A percentile compares a stretch with the other conserved stretches of the same genome.
Conservation (phyloP, 1,140 invertebrate species). For the Trachymyrmex septentrionalis region DNA sequence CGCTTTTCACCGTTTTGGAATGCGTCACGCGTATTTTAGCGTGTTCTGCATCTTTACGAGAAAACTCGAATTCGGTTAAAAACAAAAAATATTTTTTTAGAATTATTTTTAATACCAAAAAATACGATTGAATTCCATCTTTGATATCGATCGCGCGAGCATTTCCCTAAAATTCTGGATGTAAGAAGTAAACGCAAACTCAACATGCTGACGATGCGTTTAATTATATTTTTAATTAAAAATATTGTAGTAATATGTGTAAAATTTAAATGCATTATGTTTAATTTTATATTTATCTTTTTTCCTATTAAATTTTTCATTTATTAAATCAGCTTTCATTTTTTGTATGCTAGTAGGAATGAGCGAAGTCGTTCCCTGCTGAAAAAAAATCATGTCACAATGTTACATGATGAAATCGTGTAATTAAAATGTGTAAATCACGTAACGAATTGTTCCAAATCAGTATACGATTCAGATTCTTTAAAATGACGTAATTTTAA, state of each 20-base stretch:
- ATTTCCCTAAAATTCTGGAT: background rate
- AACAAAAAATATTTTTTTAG: background rate
- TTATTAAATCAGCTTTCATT: background rate
- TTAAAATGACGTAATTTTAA: no score
- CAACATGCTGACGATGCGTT: background rate
- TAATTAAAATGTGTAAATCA: no score
- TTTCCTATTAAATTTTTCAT: no score
- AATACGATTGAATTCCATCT: background rate
- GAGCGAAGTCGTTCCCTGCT: background rate
- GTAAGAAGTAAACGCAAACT: background rate
- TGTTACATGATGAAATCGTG: no score
- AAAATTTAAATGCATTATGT: background rate
- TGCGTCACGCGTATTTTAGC: background rate
- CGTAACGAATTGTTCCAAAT: no score
- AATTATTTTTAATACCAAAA: conserved; percentile 3
- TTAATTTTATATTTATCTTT: no score
- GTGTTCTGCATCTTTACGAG: background rate
- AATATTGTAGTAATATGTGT: background rate
- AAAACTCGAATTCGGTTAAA: background rate
- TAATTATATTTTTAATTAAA: conserved; percentile 13
- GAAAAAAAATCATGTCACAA: no score
- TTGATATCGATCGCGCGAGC: background rate
- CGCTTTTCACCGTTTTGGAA: background rate
- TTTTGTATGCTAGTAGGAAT: background rate
- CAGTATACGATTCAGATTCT: no score